Evolutionary conservation across 2,113 vertebrate species (phyloP), one percentile per base, ranked within the genome.

Genomic region (Oryzias celebensis): DNA sequence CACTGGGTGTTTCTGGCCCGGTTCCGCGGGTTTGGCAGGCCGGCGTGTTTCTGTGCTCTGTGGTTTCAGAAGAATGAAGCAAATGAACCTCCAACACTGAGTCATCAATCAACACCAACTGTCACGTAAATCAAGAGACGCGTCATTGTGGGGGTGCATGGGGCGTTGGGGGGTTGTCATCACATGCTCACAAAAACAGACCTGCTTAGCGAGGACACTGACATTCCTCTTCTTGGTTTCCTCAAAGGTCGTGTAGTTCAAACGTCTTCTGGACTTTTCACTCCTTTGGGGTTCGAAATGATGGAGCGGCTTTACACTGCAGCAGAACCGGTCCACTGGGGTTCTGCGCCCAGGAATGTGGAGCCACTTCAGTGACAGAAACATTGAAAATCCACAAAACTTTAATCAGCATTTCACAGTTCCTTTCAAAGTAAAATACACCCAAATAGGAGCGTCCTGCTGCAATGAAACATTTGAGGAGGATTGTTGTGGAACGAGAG

Each of bases 71-170:
- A 62, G 77, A 82, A 80, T 44, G 73, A 77, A 68, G 65, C 68
- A 41, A 75, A 85, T 74, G 68, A 84, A 63, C 54, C 73, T 75
- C 62, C 52, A 74, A 75, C 28, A 3, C 4, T 22, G 24, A 85
- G 73, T 82, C 82, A 77, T 85, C 73, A 85, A 80, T 85, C 82
- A 79, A 14, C 69, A 14, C 43, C 4, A 60, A 36, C 66, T 80
- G 82, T 79, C 79, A 67, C 70, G 61, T 85, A 85, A 85, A 85
- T 80, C 76, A 77, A 77, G 67, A 4, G 53, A 52, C 56, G 54
- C 65, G 66, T 84, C 75, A 48, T 65, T 65, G 62, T 46, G 59
- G 67, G 64, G 69, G 52, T 62, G 58, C 26, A 26, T 5, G 3
- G 5, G 26, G 26, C 26, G 5, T 26, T 26, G 71, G 4, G 15